phyloP scores from a whole-genome alignment of 1,140 invertebrate genomes.

The Cherax destructor region DNA sequence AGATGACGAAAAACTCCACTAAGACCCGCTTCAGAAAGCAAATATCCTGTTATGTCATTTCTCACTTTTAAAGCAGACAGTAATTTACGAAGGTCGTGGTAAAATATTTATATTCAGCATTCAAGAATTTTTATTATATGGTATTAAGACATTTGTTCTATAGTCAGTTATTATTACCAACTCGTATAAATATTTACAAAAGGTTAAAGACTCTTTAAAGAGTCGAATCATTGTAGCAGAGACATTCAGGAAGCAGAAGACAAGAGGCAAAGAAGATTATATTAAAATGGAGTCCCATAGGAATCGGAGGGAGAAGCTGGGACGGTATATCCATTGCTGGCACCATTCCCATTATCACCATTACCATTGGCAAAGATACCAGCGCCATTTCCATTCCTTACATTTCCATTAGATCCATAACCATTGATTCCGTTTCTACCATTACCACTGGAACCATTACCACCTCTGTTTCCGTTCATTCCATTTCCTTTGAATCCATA shows the following conservation, averaged over 20 bases:
- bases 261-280: background rate
- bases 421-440: background rate
- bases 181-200: background rate
- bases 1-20: no score
- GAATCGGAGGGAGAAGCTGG: background rate
- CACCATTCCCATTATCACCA: background rate
- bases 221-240: background rate
- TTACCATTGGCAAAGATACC: conserved; percentile 16
- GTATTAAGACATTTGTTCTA: no score
- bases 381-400: background rate
- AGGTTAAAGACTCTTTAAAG: background rate
- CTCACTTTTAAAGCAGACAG: no score
- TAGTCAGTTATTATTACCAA: no score
- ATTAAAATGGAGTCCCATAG: background rate
- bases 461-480: background rate
- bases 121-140: no score
- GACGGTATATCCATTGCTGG: background rate
- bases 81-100: no score
- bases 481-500: conserved; percentile 2
- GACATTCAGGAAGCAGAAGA: background rate
- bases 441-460: conserved; percentile 10
- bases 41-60: no score
- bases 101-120: no score
- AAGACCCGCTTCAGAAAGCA: no score
- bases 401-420: background rate